phyloP scores from a whole-genome alignment of 2,888 invertebrate genomes.

The Brassicogethes aeneus region DNA sequence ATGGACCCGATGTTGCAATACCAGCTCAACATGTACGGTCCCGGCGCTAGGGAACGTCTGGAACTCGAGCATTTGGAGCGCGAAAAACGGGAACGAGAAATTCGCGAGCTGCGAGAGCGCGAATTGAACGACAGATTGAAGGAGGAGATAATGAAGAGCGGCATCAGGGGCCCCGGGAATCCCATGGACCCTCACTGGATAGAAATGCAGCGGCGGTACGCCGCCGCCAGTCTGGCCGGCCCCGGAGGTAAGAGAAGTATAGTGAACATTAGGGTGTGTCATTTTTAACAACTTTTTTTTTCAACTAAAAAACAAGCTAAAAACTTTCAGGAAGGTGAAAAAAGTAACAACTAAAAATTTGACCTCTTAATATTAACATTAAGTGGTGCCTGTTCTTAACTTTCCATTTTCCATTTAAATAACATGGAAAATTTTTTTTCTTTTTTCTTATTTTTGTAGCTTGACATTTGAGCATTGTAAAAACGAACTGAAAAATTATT shows the following conservation, averaged over 20 bases:
- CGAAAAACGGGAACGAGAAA: constrained; percentile 66
- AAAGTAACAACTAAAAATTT: no score
- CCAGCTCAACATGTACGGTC: constrained; percentile 67
- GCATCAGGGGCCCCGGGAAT: constrained; percentile 38
- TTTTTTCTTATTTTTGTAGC: no score
- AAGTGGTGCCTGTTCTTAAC: no score
- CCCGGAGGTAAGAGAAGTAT: constrained; percentile 26
- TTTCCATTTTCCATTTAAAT: no score
- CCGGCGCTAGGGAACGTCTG: constrained; percentile 48
- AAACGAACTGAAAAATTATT: no score
- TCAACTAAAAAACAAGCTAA: no score
- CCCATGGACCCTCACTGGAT: constrained; percentile 70
- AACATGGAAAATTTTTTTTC: no score
- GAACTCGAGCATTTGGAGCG: constrained; percentile 60
- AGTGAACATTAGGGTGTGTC: no score
- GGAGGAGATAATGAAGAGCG: constrained; percentile 74
- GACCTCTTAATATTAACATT: no score
- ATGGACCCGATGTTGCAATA: constrained; percentile 82
- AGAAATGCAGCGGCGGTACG: constrained; percentile 73
- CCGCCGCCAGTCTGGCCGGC: constrained; percentile 39
- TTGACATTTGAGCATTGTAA: no score
- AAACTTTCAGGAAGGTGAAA: no score
- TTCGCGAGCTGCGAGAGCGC: constrained; percentile 68
- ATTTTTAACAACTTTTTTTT: no score
- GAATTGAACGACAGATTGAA: constrained; percentile 79